Conservation (phyloP, 53 echinoderm and acorn worm genomes). For the Henricia sp. region DNA sequence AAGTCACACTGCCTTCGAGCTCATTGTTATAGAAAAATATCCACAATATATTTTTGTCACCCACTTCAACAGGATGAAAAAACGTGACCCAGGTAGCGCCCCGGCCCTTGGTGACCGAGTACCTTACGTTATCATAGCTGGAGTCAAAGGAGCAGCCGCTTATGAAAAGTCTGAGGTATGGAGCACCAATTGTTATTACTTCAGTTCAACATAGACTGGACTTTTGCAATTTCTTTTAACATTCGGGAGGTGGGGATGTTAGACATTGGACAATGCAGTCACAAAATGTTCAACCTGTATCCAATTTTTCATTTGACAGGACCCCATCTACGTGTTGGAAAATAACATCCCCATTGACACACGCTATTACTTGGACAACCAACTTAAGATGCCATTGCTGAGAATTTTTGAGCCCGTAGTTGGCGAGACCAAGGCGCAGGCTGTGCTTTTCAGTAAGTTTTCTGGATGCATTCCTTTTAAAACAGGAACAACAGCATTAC, state of each 20-base stretch:
- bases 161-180: conserved; percentile 97
- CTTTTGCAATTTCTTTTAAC: no score
- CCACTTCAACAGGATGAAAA: conserved; percentile 94
- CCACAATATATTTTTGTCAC: no score
- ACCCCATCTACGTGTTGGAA: conserved; percentile 98
- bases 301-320: conserved; percentile 64
- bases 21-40: no score
- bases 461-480: no score
- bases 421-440: conserved; percentile 85
- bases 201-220: no score
- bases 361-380: conserved; percentile 94
- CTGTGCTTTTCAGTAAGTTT: conserved; percentile 87
- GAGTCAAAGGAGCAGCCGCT: conserved; percentile 85
- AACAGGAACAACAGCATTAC: no score
- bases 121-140: conserved; percentile 97
- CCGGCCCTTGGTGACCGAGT: conserved; percentile 95
- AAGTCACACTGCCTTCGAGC: no score
- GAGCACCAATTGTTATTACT: no score
- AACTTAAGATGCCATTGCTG: conserved; percentile 89
- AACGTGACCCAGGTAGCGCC: conserved; percentile 96
- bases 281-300: no score
- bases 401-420: conserved; percentile 97
- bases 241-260: no score
- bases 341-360: conserved; percentile 99
- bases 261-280: no score